phyloP scores from a whole-genome alignment of 2,888 invertebrate species.

The Amiota minor region DNA sequence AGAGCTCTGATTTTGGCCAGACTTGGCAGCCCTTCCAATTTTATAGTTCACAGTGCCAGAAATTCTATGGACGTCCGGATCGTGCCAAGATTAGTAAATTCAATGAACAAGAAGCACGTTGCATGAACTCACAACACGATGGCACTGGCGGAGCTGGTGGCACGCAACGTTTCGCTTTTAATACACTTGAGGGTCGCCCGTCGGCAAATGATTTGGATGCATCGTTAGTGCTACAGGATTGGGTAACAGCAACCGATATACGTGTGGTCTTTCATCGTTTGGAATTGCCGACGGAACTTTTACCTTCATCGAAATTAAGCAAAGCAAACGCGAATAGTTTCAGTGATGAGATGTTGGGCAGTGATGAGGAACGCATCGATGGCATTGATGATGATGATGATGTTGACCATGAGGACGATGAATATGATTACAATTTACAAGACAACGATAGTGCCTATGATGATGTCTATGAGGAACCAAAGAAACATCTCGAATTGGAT shows the following conservation, averaged over 20 bases:
- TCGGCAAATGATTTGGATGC: constrained; percentile 96
- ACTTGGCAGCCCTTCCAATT: constrained; percentile 99
- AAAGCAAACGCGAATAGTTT: constrained; percentile 66
- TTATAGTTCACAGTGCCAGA: constrained; percentile 94
- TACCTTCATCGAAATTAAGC: constrained; percentile 45
- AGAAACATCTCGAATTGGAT: constrained; percentile 66
- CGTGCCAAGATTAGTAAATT: constrained; percentile 92
- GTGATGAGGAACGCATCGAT: constrained; percentile 55
- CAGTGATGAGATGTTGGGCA: constrained; percentile 71
- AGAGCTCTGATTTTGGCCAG: constrained; percentile 96
- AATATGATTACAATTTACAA: constrained; percentile 64
- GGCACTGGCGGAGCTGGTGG: constrained; percentile 74
- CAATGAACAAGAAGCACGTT: constrained; percentile 98
- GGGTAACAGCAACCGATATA: constrained; percentile 99
- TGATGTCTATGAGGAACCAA: constrained; percentile 67
- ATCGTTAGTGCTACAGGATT: constrained; percentile 98
- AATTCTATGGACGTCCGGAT: constrained; percentile 92
- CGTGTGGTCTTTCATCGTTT: constrained; percentile 93
- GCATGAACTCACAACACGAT: constrained; percentile 91
- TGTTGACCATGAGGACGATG: constrained; percentile 58
- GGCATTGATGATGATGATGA: constrained; percentile 51
- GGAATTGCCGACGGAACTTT: constrained; percentile 79
- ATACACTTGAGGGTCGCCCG: constrained; percentile 96
- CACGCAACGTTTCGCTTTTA: constrained; percentile 92
- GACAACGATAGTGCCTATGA: constrained; percentile 65